Evolutionary conservation across 2,888 invertebrate species (phyloP).

Genomic region (Pycnomerus fuliginosus): DNA sequence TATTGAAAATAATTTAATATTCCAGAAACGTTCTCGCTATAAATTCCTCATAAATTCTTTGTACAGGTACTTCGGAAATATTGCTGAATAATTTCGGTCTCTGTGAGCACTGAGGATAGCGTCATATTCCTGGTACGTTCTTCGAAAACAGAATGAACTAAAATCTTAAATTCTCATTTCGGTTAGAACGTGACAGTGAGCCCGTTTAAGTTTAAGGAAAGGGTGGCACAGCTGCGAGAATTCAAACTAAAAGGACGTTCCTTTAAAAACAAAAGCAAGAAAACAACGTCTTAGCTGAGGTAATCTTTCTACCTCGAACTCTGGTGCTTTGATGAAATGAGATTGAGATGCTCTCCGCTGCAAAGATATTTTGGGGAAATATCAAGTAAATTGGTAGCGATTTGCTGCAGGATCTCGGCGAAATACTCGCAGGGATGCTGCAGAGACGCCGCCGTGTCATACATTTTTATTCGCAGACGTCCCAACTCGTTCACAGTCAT

Average conservation of each 20-base stretch:
- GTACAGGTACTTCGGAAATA: slow-evolving; percentile 13
- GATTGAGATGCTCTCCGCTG: slow-evolving; percentile 25
- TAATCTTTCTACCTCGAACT: slow-evolving; percentile 36
- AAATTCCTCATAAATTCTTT: slow-evolving; percentile 12
- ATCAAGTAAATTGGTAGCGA: slow-evolving; percentile 36
- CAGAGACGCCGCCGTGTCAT: background rate
- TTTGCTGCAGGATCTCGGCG: slow-evolving; percentile 30
- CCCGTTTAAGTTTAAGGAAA: slow-evolving; percentile 19
- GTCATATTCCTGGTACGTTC: slow-evolving; percentile 40
- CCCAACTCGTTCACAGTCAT: too few relatives aligned
- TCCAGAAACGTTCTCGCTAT: slow-evolving; percentile 5
- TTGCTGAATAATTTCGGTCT: slow-evolving; percentile 19
- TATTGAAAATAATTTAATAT: slow-evolving; percentile 14
- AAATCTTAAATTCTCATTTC: slow-evolving; percentile 37
- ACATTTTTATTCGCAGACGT: too few relatives aligned
- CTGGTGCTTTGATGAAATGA: slow-evolving; percentile 32
- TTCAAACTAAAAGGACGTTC: slow-evolving; percentile 32
- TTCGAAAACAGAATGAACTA: slow-evolving; percentile 38
- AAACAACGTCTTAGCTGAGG: slow-evolving; percentile 35
- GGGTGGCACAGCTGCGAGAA: slow-evolving; percentile 35
- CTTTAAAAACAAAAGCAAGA: slow-evolving; percentile 43
- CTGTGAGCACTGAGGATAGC: slow-evolving; percentile 21
- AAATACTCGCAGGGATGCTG: background rate
- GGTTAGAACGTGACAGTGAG: slow-evolving; percentile 34
- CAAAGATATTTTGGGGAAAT: slow-evolving; percentile 22